Percentiles rank a stretch among this genome's conserved stretches.
These are phyloP conservation scores for Myotis myotis DNA, from an alignment of 2,797 vertebrate genomes.

Conservation along the genomic window DNA sequence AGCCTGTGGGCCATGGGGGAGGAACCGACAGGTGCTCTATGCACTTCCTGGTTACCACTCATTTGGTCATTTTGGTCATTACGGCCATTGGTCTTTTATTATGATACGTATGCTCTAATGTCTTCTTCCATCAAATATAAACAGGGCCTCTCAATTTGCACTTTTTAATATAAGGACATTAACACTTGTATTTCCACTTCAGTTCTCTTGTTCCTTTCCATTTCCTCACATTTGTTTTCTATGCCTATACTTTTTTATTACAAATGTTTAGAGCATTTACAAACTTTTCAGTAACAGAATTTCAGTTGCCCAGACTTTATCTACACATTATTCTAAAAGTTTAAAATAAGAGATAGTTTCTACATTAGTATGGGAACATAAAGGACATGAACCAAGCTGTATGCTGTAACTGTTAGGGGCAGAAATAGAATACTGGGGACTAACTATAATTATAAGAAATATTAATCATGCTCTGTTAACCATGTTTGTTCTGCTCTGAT, in stretches of 20 bases:
- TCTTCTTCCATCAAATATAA: background rate
- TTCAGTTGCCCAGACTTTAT: background rate
- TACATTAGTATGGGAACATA: background rate
- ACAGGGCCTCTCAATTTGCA: background rate
- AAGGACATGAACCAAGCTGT: background rate
- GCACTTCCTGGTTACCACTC: no score
- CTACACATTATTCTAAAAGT: background rate
- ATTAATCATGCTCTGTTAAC: no score
- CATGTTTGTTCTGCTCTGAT: no score
- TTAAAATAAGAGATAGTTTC: background rate
- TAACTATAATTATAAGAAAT: no score
- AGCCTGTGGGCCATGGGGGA: no score
- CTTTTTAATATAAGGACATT: background rate
- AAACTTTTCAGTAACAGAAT: background rate
- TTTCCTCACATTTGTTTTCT: background rate
- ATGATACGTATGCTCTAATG: background rate
- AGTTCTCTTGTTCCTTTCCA: background rate
- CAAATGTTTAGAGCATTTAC: background rate
- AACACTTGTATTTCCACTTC: background rate
- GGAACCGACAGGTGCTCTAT: no score
- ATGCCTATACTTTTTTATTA: background rate
- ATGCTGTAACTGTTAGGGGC: no score
- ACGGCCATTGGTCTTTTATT: no score
- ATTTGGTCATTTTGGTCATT: no score
- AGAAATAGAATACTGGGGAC: no score